phyloP scores from a whole-genome alignment of 2,797 vertebrate species.

The Brotula barbata region DNA sequence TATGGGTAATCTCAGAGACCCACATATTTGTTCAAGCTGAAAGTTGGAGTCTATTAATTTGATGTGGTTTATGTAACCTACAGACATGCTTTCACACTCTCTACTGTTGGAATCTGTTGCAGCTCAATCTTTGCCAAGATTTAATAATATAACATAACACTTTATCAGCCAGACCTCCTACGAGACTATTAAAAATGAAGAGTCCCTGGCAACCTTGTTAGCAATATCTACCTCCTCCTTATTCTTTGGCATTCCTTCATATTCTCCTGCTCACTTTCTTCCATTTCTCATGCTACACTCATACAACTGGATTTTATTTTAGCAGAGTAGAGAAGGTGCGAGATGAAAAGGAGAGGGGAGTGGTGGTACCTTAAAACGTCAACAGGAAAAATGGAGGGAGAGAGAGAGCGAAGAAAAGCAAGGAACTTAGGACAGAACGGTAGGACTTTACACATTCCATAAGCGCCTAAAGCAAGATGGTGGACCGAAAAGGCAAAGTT shows the following conservation, averaged over 20 bases:
- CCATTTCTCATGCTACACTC: constrained; percentile 48
- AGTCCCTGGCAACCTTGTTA: constrained; percentile 78
- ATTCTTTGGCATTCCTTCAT: constrained; percentile 68
- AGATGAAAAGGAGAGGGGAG: constrained; percentile 61
- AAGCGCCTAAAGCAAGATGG: constrained; percentile 59
- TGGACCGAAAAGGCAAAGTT: constrained; percentile 53
- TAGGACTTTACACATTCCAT: constrained; percentile 55
- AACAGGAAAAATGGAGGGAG: constrained; percentile 39
- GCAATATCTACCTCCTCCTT: constrained; percentile 72
- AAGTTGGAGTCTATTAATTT: constrained; percentile 25
- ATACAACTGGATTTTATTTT: constrained; percentile 72
- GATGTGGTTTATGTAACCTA: constrained; percentile 50
- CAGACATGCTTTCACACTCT: constrained; percentile 58
- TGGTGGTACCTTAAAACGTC: constrained; percentile 45
- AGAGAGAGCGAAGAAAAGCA: constrained; percentile 11
- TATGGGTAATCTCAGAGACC: background rate
- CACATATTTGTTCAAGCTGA: background rate
- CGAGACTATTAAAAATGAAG: constrained; percentile 80
- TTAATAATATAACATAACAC: constrained; percentile 74
- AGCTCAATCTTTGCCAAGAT: constrained; percentile 70
- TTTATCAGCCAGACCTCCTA: constrained; percentile 76
- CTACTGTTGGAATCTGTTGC: constrained; percentile 63
- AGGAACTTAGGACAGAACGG: constrained; percentile 4
- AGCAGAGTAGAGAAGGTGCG: constrained; percentile 54
- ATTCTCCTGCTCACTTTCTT: constrained; percentile 53